Conservation (phyloP, 2,113 vertebrate species). For the Ctenomys sociabilis region DNA sequence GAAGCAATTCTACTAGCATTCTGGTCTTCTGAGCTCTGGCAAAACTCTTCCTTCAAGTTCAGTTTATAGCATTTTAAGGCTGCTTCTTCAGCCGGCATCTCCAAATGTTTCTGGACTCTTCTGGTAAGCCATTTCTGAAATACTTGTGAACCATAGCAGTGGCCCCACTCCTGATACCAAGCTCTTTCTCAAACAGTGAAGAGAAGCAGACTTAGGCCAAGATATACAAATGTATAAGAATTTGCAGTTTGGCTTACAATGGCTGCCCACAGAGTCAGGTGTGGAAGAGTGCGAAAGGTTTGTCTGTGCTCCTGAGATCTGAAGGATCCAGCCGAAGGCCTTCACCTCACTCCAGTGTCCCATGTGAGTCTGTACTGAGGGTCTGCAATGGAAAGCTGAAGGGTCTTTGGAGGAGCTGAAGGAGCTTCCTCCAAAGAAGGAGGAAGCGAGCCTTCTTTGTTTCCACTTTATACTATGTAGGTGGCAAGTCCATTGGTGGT, state of each 20-base stretch:
- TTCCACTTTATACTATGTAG: not conserved
- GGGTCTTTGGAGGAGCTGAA: no score
- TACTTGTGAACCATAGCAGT: not conserved
- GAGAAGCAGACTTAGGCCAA: not conserved
- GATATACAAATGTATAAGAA: not conserved
- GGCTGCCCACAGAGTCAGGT: not conserved
- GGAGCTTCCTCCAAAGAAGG: not conserved
- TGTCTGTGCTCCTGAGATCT: not conserved
- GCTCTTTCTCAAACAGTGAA: not conserved
- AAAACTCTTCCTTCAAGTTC: not conserved
- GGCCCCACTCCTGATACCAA: not conserved
- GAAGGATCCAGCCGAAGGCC: not conserved
- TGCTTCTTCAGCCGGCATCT: not conserved
- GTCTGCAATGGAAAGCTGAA: not conserved
- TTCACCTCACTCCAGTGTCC: not conserved
- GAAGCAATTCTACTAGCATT: not conserved
- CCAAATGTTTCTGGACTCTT: not conserved
- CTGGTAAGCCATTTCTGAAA: not conserved
- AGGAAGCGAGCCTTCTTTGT: not conserved
- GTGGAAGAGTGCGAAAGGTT: not conserved
- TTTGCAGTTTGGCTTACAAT: not conserved
- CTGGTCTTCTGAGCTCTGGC: not conserved
- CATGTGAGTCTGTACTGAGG: not conserved
- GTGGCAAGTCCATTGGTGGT: not conserved
- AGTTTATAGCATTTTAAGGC: not conserved